These are phyloP conservation scores for Psilopogon haemacephalus DNA, from an alignment of 2,113 vertebrate genomes.

Conservation along the genomic window DNA sequence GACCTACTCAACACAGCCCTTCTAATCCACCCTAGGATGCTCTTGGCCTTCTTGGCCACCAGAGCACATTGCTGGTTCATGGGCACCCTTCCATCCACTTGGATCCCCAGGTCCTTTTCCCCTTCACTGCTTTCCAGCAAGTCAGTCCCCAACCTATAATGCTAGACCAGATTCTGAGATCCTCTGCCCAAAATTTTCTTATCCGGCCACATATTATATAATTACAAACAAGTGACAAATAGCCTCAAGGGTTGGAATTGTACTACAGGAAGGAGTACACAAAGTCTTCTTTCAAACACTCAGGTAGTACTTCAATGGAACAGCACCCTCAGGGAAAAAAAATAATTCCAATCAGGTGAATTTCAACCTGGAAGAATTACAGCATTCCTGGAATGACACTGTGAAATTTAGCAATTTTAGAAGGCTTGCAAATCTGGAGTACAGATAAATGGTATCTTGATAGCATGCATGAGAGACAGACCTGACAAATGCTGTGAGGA, in stretches of 20 bases:
- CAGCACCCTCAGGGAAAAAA: background rate
- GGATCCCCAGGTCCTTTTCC: no score
- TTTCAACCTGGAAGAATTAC: background rate
- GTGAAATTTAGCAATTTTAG: constrained; percentile 2
- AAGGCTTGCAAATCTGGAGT: background rate
- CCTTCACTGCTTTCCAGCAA: no score
- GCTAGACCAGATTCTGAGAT: background rate
- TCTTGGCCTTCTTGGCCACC: no score
- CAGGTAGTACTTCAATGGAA: background rate
- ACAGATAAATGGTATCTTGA: background rate
- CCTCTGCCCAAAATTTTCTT: background rate
- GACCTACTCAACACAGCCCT: no score
- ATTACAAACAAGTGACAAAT: background rate
- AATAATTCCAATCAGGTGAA: background rate
- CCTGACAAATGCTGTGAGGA: background rate
- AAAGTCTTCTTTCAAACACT: background rate
- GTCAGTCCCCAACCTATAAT: no score
- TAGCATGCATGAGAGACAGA: background rate
- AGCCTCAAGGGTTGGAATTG: background rate
- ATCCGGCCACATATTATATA: background rate
- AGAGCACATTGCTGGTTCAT: no score
- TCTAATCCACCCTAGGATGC: no score
- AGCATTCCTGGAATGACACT: background rate
- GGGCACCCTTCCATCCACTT: no score
- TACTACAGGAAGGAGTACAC: background rate